A percentile compares a stretch with the other conserved stretches of the same genome.
Conservation (phyloP, 1,140 invertebrate species). For the Nephotettix cincticeps region DNA sequence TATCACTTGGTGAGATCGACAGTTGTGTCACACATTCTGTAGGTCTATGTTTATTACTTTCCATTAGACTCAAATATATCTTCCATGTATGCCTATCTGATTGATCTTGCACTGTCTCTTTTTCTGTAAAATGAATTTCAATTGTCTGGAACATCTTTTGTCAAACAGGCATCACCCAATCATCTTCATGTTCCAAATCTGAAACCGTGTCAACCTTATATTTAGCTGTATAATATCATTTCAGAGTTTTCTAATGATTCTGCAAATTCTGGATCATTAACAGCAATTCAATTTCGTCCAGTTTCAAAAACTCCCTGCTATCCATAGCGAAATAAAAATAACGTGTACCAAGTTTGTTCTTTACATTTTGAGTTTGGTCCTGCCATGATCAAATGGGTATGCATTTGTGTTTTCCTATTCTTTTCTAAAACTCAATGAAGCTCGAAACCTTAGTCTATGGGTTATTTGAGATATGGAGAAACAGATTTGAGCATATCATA, state of each 20-base stretch:
- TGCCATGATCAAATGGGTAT: slow-evolving; percentile 27
- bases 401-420: not conserved
- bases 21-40: too few species aligned
- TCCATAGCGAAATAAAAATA: slow-evolving; percentile 14
- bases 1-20: too few species aligned
- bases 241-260: not conserved
- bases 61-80: too few species aligned
- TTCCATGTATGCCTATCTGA: too few species aligned
- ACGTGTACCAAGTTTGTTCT: not conserved
- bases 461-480: not conserved
- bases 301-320: not conserved
- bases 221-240: slow-evolving; percentile 19
- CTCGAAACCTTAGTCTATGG: not conserved
- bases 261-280: slow-evolving; percentile 20
- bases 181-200: slow-evolving; percentile 21
- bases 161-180: slow-evolving; percentile 10
- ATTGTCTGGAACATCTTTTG: slow-evolving; percentile 24
- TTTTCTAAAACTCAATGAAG: slow-evolving; percentile 1
- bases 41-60: too few species aligned
- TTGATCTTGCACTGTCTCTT: too few species aligned
- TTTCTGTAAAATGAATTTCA: slow-evolving; percentile 21
- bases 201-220: slow-evolving; percentile 14
- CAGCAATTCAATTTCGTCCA: slow-evolving; percentile 21
- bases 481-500: too few species aligned
- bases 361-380: not conserved